Conservation (phyloP, 2,113 vertebrate species). For the Crypturellus undulatus region DNA sequence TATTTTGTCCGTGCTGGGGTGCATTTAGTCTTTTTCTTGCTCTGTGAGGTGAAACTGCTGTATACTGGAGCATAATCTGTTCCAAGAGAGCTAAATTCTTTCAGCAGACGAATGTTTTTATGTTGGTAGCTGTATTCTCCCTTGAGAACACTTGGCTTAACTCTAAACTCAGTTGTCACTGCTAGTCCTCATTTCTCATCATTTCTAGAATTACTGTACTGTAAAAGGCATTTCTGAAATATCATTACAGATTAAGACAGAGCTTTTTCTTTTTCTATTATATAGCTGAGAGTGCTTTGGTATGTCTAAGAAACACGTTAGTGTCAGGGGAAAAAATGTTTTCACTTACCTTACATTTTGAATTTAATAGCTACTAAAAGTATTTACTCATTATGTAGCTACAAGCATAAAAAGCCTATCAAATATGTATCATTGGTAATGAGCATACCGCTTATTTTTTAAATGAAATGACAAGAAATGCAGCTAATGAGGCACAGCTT, state of each 20-base stretch:
- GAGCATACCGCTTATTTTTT: conserved; percentile 9
- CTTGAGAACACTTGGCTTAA: neutral
- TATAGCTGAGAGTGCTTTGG: conserved; percentile 30
- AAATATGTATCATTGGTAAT: conserved; percentile 6
- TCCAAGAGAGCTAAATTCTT: neutral
- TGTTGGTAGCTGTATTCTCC: neutral
- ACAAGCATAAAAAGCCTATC: conserved; percentile 21
- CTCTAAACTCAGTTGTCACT: conserved; percentile 23
- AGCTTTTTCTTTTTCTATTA: conserved; percentile 41
- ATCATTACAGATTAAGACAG: conserved; percentile 47
- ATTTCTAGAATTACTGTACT: conserved; percentile 50
- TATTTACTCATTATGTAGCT: conserved; percentile 41
- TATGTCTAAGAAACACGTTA: conserved; percentile 28
- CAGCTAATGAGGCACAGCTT: conserved; percentile 40
- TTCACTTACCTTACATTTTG: conserved; percentile 56
- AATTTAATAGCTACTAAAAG: conserved; percentile 55
- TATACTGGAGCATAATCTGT: neutral
- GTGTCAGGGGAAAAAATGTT: neutral
- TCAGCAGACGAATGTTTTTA: neutral
- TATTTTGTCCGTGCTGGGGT: neutral
- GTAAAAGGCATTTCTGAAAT: conserved; percentile 54
- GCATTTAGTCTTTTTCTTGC: neutral
- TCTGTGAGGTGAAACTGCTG: neutral
- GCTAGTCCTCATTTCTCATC: conserved; percentile 52
- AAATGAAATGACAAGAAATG: neutral